Evolutionary conservation across 2,113 vertebrate species (phyloP).

Genomic region (Poecilia latipinna): DNA sequence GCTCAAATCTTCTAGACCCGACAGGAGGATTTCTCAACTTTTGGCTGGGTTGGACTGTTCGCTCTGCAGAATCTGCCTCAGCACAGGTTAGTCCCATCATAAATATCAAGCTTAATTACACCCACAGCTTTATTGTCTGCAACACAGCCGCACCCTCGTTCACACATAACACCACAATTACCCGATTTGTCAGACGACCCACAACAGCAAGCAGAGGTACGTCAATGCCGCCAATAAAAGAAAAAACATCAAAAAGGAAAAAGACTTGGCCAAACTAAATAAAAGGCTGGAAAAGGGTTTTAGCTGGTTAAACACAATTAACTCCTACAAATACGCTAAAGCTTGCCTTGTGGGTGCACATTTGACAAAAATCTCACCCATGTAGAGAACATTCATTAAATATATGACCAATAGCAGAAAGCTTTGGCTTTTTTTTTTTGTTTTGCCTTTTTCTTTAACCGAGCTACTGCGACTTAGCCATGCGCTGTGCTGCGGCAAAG

Average conservation of each 20-base stretch:
- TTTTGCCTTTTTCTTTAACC: constrained; percentile 59
- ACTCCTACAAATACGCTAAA: background rate
- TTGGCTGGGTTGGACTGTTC: constrained; percentile 5
- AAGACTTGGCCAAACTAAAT: constrained; percentile 16
- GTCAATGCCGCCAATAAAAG: constrained; percentile 21
- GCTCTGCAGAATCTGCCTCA: constrained; percentile 58
- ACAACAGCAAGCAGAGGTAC: constrained; percentile 16
- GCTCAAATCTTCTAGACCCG: background rate
- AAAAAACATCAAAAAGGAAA: constrained; percentile 30
- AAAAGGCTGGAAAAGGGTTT: constrained; percentile 34
- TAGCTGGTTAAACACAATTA: constrained; percentile 69
- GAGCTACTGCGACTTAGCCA: constrained; percentile 62
- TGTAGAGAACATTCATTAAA: constrained; percentile 42
- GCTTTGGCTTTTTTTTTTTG: constrained; percentile 48
- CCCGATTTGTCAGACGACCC: constrained; percentile 1
- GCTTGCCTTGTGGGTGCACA: background rate
- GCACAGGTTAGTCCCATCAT: constrained; percentile 20
- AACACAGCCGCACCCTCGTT: constrained; percentile 54
- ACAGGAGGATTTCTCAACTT: background rate
- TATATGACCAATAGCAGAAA: constrained; percentile 29
- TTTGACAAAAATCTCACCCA: constrained; percentile 18
- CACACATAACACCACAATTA: constrained; percentile 14
- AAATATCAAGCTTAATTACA: constrained; percentile 41
- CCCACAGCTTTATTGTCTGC: constrained; percentile 31
- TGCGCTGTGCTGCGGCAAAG: constrained; percentile 67